phyloP scores from a whole-genome alignment of 2,797 vertebrate species.

The Melanotaenia parkinsoni region DNA sequence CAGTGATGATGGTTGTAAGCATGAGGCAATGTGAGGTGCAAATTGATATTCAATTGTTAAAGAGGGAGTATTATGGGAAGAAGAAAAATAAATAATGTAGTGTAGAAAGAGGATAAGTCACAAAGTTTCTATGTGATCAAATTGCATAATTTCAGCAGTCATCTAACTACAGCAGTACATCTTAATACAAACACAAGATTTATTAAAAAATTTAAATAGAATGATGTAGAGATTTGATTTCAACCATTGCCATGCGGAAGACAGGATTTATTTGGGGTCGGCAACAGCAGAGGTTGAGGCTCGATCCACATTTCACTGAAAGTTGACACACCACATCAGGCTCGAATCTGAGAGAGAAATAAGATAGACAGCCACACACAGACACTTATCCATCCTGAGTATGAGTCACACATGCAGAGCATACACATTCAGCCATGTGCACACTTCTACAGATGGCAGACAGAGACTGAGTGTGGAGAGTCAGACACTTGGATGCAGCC shows the following conservation, averaged over 20 bases:
- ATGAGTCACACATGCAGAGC: conserved; percentile 68
- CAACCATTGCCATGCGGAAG: conserved; percentile 9
- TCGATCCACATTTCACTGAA: conserved; percentile 47
- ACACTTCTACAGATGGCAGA: conserved; percentile 73
- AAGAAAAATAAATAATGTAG: background rate
- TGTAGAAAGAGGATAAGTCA: background rate
- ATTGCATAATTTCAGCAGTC: background rate
- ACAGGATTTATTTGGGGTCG: conserved; percentile 27
- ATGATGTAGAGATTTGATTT: conserved; percentile 2
- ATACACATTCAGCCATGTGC: conserved; percentile 71
- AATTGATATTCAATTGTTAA: conserved; percentile 27
- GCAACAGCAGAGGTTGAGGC: conserved; percentile 37
- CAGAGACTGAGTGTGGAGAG: conserved; percentile 56
- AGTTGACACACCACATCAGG: conserved; percentile 55
- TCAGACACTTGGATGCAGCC: conserved; percentile 61
- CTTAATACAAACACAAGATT: background rate
- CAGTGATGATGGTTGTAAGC: conserved; percentile 39
- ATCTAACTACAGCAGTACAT: background rate
- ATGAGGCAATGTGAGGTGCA: conserved; percentile 21
- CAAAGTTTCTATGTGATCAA: background rate
- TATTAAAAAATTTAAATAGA: background rate
- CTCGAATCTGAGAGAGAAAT: conserved; percentile 61
- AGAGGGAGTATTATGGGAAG: conserved; percentile 17
- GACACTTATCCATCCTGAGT: conserved; percentile 56
- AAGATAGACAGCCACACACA: conserved; percentile 64